phyloP scores from a whole-genome alignment of 2,113 vertebrate genomes.

The Siphamia tubifer region DNA sequence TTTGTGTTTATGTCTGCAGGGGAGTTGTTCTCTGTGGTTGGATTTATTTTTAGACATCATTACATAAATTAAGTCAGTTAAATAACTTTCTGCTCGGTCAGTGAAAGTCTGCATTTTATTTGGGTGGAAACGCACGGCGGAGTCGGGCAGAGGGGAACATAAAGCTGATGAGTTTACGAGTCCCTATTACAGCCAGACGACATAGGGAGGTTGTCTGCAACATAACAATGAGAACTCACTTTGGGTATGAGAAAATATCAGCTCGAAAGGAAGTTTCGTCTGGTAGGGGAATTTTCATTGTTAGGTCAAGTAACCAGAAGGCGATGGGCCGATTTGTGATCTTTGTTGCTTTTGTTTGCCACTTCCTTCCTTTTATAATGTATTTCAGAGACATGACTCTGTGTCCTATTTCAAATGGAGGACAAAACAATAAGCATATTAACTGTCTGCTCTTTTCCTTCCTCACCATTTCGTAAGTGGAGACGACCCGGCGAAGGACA shows the following conservation, averaged over 20 bases:
- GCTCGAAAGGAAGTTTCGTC: conserved; percentile 35
- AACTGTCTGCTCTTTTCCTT: background rate
- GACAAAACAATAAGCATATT: background rate
- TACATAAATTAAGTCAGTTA: conserved; percentile 31
- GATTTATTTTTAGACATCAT: conserved; percentile 36
- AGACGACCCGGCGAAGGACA: conserved; percentile 90
- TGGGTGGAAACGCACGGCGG: conserved; percentile 5
- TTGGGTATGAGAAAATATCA: background rate
- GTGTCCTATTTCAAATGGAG: background rate
- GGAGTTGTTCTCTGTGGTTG: background rate
- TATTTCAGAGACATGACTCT: conserved; percentile 5
- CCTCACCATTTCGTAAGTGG: conserved; percentile 90
- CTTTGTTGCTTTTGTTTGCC: conserved; percentile 25
- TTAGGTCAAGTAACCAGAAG: conserved; percentile 27
- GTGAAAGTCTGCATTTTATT: conserved; percentile 6
- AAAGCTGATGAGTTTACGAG: conserved; percentile 7
- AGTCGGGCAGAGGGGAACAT: conserved; percentile 31
- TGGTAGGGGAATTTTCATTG: conserved; percentile 7
- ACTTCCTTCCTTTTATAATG: conserved; percentile 37
- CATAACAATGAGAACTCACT: conserved; percentile 39
- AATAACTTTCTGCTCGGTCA: conserved; percentile 20
- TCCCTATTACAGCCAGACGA: background rate
- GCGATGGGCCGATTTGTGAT: background rate
- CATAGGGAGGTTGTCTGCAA: background rate
- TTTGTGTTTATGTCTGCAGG: conserved; percentile 6